These are phyloP conservation scores for Cephus pygmeus DNA, from an alignment of 2,888 invertebrate species.

Conservation along the genomic window DNA sequence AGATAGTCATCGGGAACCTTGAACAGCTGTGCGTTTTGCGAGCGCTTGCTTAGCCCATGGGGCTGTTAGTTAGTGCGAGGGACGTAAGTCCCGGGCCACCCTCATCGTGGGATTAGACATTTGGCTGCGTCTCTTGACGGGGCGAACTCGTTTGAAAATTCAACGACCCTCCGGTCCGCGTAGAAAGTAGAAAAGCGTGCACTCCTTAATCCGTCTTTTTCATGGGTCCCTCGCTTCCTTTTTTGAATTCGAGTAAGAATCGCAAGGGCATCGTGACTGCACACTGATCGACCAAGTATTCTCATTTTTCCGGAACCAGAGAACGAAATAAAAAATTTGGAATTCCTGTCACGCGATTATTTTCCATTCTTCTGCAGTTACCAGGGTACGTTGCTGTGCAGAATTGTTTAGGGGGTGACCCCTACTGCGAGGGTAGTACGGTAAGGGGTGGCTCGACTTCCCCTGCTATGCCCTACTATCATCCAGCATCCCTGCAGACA, in stretches of 20 bases:
- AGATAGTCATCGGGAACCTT: background rate
- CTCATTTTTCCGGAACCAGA: background rate
- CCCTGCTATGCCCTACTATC: slow-evolving; percentile 37
- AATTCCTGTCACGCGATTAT: background rate
- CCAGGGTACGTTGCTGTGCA: background rate
- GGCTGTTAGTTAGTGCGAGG: slow-evolving; percentile 1
- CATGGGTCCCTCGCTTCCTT: background rate
- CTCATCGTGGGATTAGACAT: slow-evolving; percentile 29
- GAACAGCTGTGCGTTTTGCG: slow-evolving; percentile 29
- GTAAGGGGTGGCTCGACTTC: slow-evolving; percentile 16
- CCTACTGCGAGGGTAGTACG: background rate
- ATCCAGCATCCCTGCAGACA: background rate
- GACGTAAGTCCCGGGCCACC: slow-evolving; percentile 14
- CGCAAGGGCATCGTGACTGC: background rate
- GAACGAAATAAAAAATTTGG: background rate
- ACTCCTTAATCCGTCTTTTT: background rate
- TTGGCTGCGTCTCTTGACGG: slow-evolving; percentile 17
- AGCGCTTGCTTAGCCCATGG: background rate
- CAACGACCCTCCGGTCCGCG: background rate
- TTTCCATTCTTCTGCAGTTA: background rate
- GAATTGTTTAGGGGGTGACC: background rate
- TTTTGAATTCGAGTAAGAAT: background rate
- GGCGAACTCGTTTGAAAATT: background rate
- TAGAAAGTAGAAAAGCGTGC: background rate
- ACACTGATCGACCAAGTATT: background rate